Percentiles rank a stretch among this genome's conserved stretches.
phyloP scores from a whole-genome alignment of 2,113 vertebrate genomes.

The Protobothrops flavoviridis region DNA sequence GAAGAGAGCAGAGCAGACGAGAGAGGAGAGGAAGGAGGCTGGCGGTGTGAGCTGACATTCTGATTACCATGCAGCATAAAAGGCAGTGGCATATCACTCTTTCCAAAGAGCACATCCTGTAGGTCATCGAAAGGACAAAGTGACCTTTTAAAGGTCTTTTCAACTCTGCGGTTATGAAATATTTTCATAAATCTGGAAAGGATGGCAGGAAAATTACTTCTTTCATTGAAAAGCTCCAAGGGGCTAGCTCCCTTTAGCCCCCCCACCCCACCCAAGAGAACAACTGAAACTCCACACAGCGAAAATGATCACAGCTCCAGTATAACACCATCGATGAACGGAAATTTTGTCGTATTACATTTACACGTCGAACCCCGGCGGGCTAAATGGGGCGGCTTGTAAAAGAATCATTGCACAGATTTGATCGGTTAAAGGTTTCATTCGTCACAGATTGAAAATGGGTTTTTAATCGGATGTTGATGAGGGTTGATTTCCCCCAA shows the following conservation, averaged over 20 bases:
- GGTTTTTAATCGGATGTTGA: slow-evolving; percentile 28
- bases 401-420: slow-evolving; percentile 14
- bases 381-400: background rate
- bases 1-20: slow-evolving; percentile 33
- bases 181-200: slow-evolving; percentile 35
- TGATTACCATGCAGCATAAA: slow-evolving; percentile 32
- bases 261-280: background rate
- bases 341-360: background rate
- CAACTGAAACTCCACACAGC: background rate
- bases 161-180: slow-evolving; percentile 7
- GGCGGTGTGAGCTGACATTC: slow-evolving; percentile 42
- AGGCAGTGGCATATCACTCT: slow-evolving; percentile 16
- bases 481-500: background rate
- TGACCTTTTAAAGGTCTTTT: slow-evolving; percentile 25
- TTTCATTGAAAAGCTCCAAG: slow-evolving; percentile 18
- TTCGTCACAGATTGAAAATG: slow-evolving; percentile 19
- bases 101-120: background rate
- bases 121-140: slow-evolving; percentile 37
- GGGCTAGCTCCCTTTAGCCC: background rate
- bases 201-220: slow-evolving; percentile 22
- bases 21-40: slow-evolving; percentile 12
- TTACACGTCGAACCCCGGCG: background rate
- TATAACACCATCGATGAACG: background rate
- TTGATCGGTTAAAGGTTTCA: slow-evolving; percentile 14
- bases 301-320: background rate